phyloP scores from a whole-genome alignment of 2,797 vertebrate species.

The Buceros bicornis region DNA sequence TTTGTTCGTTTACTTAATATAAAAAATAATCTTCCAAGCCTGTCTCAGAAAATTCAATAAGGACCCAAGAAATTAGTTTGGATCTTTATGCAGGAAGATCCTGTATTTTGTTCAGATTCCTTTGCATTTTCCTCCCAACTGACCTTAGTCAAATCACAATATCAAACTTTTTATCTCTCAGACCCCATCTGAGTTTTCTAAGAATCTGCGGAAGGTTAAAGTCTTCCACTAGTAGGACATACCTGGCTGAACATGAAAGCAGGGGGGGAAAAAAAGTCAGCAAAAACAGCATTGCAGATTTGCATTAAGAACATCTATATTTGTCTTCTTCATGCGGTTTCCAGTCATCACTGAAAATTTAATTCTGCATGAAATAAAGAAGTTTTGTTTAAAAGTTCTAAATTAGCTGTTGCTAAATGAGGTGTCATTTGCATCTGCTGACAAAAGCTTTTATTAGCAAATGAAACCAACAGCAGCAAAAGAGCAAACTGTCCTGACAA shows the following conservation, averaged over 20 bases:
- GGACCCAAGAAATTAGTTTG: neutral
- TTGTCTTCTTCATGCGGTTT: neutral
- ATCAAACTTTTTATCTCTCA: neutral
- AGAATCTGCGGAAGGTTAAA: neutral
- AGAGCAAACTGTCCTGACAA: neutral
- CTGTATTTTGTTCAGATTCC: neutral
- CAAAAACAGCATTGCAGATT: neutral
- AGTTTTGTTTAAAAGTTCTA: neutral
- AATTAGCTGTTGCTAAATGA: neutral
- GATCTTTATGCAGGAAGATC: neutral
- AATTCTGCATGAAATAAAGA: neutral
- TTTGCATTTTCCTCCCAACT: neutral
- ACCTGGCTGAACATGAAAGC: conserved; percentile 33
- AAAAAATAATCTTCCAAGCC: neutral
- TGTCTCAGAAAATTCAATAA: neutral
- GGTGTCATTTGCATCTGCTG: conserved; percentile 2
- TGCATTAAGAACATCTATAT: neutral
- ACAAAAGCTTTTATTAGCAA: conserved; percentile 16
- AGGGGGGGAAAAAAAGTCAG: neutral
- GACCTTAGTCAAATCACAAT: neutral
- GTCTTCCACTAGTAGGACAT: neutral
- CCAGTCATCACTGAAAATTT: neutral
- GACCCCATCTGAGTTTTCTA: neutral
- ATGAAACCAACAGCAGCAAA: neutral
- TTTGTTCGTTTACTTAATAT: neutral